phyloP scores from a whole-genome alignment of 2,888 invertebrate genomes.

The Aromia moschata region DNA sequence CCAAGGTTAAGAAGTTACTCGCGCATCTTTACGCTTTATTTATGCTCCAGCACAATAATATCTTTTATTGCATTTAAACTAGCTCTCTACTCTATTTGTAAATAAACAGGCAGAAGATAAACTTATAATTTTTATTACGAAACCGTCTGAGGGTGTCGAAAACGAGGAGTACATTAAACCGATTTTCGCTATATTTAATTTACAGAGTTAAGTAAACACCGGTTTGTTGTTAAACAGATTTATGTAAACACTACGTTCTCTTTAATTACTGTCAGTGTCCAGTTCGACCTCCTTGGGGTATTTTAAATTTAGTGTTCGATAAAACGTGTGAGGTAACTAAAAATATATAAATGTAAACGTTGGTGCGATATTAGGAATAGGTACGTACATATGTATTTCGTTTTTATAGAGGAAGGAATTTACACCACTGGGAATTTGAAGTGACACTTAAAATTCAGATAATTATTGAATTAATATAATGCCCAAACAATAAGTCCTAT shows the following conservation, averaged over 20 bases:
- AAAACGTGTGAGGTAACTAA: not conserved
- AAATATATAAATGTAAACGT: not conserved
- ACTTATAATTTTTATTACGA: conserved; percentile 11
- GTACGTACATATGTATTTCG: too few relatives aligned
- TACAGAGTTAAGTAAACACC: not conserved
- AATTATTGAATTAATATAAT: too few relatives aligned
- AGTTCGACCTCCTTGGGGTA: not conserved
- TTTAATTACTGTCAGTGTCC: not conserved
- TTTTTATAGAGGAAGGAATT: too few relatives aligned
- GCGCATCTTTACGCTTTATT: conserved; percentile 28
- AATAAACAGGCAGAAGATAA: conserved; percentile 14
- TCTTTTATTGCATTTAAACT: conserved; percentile 26
- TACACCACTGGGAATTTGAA: too few relatives aligned
- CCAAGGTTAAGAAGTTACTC: conserved; percentile 28
- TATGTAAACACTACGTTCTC: not conserved
- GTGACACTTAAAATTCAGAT: too few relatives aligned
- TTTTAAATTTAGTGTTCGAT: not conserved
- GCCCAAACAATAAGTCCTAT: too few relatives aligned
- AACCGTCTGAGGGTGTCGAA: not conserved
- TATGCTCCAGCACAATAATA: conserved; percentile 23
- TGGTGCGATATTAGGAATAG: too few relatives aligned
- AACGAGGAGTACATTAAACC: not conserved
- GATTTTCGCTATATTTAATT: not conserved
- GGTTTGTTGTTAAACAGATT: not conserved
- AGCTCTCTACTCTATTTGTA: conserved; percentile 18